phyloP scores from a whole-genome alignment of 2,113 vertebrate species.

The Benitochromis conjunctus region DNA sequence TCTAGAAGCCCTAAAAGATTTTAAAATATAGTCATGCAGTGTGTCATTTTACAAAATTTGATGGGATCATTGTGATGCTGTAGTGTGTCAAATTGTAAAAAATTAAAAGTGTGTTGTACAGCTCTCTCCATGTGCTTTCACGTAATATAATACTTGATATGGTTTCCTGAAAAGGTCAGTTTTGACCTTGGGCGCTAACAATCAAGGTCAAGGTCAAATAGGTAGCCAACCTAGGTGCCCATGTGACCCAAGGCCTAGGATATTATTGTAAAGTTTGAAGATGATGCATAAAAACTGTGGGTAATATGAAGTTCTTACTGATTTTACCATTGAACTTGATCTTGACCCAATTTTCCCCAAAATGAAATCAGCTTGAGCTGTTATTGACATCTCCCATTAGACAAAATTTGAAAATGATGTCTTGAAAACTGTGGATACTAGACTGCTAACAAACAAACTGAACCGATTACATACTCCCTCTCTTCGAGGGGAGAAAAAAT shows the following conservation, averaged over 20 bases:
- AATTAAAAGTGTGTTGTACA: not conserved
- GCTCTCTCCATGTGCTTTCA: not conserved
- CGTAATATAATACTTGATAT: not conserved
- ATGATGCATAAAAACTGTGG: not conserved
- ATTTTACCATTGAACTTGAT: not conserved
- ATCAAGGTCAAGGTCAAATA: not conserved
- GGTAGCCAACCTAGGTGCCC: not conserved
- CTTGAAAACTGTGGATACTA: not conserved
- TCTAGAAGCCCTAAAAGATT: not conserved
- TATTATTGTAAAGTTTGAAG: not conserved
- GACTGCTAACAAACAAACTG: not conserved
- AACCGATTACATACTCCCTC: not conserved
- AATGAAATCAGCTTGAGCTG: not conserved
- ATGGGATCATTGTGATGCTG: not conserved
- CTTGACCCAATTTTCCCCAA: not conserved
- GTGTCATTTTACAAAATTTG: not conserved
- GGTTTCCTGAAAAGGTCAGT: not conserved
- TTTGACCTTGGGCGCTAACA: not conserved
- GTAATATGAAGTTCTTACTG: not conserved
- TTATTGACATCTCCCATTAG: not conserved
- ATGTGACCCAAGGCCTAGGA: not conserved
- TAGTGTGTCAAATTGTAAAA: not conserved
- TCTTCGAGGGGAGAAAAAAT: not conserved
- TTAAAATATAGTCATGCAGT: not conserved
- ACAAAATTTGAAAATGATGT: not conserved